A percentile compares a stretch with the other conserved stretches of the same genome.
Evolutionary conservation across 2,113 vertebrate genomes (phyloP).

Genomic region (Pantherophis guttatus): DNA sequence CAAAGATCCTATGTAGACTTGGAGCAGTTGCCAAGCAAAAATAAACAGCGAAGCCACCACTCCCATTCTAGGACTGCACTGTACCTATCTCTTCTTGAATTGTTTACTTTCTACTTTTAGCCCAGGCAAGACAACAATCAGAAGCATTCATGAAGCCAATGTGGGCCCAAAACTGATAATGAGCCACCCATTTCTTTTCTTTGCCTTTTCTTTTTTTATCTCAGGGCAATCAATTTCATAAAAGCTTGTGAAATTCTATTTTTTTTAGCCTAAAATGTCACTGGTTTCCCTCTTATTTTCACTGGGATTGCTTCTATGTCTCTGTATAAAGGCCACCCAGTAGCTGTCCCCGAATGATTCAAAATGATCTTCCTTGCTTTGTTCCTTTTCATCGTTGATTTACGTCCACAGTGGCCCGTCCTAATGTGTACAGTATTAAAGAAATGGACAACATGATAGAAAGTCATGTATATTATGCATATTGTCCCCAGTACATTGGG

Average conservation of each 20-base stretch:
- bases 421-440: not conserved
- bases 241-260: not conserved
- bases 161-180: not conserved
- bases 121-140: not conserved
- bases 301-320: not conserved
- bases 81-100: not conserved
- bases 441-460: not conserved
- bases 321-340: not conserved
- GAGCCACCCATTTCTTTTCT: not conserved
- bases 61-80: not conserved
- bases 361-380: not conserved
- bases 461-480: not conserved
- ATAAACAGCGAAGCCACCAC: constrained; percentile 2
- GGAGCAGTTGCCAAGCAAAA: constrained; percentile 14
- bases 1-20: constrained; percentile 8
- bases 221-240: not conserved
- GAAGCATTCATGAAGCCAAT: not conserved
- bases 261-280: not conserved
- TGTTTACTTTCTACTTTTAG: not conserved
- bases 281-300: not conserved
- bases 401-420: not conserved
- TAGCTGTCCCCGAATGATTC: not conserved
- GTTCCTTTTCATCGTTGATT: not conserved
- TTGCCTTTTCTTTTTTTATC: not conserved
- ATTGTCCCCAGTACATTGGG: not conserved